Base-by-base conservation (phyloP, 2,797 vertebrate genomes). In the Etheostoma nigrum region DNA sequence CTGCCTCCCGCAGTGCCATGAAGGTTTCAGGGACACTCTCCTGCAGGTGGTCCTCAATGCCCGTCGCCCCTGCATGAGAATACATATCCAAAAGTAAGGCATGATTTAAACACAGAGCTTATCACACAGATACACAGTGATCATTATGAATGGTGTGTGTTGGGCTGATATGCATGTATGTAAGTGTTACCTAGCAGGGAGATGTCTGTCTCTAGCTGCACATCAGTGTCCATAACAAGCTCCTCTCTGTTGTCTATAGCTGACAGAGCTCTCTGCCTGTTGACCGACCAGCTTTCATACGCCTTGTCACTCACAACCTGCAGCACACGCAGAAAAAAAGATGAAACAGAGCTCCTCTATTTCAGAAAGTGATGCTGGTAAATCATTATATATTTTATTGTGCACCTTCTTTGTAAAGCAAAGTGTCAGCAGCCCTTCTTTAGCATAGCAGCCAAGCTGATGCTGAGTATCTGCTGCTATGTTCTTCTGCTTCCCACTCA, bases 41-140 rank as follows among this genome's bases (percentile, higher is more conserved):
- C 76, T 99, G 98, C 63, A 99, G 96, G 63, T 96, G 96, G 87
- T 99, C 98, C 90, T 99, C 98, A 9, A 99, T 95, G 54, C 97
- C 98, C 3, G 98, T 99, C 67, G 97, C 97, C 79, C 98, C 98
- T 99, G 87, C 36, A 66, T 44, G 25, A 49, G 77, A 85, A 76
- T 60, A 76, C 47, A 72, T 21, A 71, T 69, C 18, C 75, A 71
- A 12, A 40, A 78, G 64, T 59, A 51, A 74, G 58, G 58, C 47
- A 27, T 42, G 54, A 63, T 71, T 76, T 14, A 79, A 36, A 57
- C 64, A 72, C 45, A 40, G 51, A 78, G 66, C 67, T 51, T 10
- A 55, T 58, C 47, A 70, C 54, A 45, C 63, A 55, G 44, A 36
- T 61, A 21, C 59, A 69, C 13, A 19, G 53, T 23, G 55, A 69